phyloP scores from a whole-genome alignment of 2,888 invertebrate species.

The Alloplasta piceator region DNA sequence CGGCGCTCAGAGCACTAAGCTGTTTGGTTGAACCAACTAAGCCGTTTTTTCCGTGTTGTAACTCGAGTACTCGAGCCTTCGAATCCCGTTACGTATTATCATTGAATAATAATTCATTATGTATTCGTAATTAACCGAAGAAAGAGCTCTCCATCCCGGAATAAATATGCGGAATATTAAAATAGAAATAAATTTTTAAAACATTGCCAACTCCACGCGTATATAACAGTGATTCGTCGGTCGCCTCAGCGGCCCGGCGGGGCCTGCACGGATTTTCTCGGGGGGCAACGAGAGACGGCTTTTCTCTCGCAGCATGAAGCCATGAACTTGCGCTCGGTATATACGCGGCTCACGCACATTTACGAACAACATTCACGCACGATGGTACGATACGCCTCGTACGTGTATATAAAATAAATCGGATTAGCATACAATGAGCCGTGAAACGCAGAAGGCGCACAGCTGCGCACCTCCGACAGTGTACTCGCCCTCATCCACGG shows the following conservation, averaged over 20 bases:
- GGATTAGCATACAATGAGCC: conserved; percentile 66
- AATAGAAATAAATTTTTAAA: background rate
- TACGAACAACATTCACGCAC: conserved; percentile 41
- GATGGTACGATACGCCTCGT: conserved; percentile 30
- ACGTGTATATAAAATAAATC: conserved; percentile 54
- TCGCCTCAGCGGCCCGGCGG: conserved; percentile 10
- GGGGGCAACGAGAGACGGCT: conserved; percentile 42
- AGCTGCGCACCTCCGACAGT: conserved; percentile 53
- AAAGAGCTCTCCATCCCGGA: too few species aligned
- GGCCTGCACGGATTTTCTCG: conserved; percentile 44
- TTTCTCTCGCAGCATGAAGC: conserved; percentile 39
- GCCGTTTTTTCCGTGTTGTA: too few species aligned
- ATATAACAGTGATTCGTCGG: conserved; percentile 1
- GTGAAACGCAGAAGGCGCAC: conserved; percentile 59
- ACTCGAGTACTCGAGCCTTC: background rate
- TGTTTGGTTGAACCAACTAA: too few species aligned
- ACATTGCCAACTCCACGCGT: background rate
- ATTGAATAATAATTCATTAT: too few species aligned
- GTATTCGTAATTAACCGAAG: too few species aligned
- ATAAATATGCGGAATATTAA: background rate
- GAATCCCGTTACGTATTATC: background rate
- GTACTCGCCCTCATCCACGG: conserved; percentile 28
- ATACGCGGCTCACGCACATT: conserved; percentile 3
- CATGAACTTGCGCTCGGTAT: conserved; percentile 59
- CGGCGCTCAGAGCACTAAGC: too few species aligned